A percentile compares a stretch with the other conserved stretches of the same genome.
phyloP scores from a whole-genome alignment of 2,797 vertebrate species.

The Gallirallus australis region DNA sequence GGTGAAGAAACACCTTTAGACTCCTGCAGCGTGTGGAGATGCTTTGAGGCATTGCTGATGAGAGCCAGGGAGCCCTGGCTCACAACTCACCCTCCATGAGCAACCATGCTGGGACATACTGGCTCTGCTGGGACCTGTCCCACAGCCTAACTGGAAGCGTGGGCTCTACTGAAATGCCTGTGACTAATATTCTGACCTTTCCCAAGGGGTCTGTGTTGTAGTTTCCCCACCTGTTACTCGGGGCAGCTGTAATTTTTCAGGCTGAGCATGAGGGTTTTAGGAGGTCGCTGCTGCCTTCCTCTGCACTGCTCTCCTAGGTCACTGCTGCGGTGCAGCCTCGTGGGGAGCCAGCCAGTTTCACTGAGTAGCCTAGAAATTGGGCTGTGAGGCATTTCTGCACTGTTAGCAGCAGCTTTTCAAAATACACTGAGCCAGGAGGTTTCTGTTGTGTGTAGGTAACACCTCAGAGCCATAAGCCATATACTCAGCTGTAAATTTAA shows the following conservation, averaged over 20 bases:
- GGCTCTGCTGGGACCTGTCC: background rate
- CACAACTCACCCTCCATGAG: background rate
- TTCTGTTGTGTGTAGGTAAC: background rate
- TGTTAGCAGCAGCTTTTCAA: background rate
- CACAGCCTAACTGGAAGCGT: background rate
- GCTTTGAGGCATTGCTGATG: background rate
- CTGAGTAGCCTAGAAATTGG: background rate
- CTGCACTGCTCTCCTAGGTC: background rate
- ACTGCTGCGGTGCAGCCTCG: accelerated
- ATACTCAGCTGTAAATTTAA: background rate
- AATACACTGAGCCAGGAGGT: background rate
- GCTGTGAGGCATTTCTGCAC: background rate
- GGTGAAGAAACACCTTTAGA: slow-evolving; percentile 9
- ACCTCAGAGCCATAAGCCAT: background rate
- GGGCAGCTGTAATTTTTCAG: background rate
- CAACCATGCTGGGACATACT: background rate
- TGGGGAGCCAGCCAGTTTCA: background rate
- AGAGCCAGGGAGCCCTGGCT: background rate
- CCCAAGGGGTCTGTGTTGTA: background rate
- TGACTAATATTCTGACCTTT: background rate
- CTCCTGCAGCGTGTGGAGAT: background rate
- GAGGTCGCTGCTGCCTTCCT: background rate
- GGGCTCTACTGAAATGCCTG: background rate
- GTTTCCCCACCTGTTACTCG: background rate
- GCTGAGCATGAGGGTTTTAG: background rate